A percentile compares a stretch with the other conserved stretches of the same genome.
Conservation (phyloP, 2,113 vertebrate genomes). For the Pipra filicauda region DNA sequence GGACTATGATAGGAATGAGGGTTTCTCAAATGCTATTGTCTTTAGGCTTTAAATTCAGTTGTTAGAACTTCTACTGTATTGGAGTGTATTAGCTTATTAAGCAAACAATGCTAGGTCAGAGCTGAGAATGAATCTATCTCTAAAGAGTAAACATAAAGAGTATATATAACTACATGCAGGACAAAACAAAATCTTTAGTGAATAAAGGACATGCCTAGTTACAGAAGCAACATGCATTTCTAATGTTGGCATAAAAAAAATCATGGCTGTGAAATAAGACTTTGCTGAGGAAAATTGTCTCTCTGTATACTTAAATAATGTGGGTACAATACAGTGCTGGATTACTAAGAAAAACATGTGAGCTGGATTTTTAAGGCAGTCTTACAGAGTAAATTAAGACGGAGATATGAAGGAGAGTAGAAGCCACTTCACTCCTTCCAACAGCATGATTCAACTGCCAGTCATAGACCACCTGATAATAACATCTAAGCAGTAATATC, state of each 20-base stretch:
- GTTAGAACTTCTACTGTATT: neutral
- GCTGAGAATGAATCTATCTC: neutral
- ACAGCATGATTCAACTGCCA: neutral
- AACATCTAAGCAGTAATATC: neutral
- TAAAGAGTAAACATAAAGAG: neutral
- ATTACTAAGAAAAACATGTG: neutral
- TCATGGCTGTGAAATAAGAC: neutral
- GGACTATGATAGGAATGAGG: neutral
- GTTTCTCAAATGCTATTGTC: neutral
- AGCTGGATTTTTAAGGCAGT: neutral
- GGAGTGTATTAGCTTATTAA: neutral
- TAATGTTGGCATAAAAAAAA: neutral
- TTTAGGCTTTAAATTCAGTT: neutral
- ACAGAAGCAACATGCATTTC: neutral
- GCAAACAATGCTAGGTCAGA: neutral
- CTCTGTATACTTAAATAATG: neutral
- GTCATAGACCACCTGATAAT: neutral
- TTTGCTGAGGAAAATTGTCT: neutral
- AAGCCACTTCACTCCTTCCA: neutral
- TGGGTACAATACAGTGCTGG: neutral
- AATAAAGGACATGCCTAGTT: neutral
- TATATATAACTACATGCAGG: neutral
- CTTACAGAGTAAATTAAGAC: neutral
- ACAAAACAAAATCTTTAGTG: neutral
- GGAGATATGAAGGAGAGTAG: neutral